Percentiles rank a stretch among this genome's conserved stretches.
These are phyloP conservation scores for Pelvicachromis taeniatus DNA, from an alignment of 2,113 vertebrate species.

Conservation along the genomic window DNA sequence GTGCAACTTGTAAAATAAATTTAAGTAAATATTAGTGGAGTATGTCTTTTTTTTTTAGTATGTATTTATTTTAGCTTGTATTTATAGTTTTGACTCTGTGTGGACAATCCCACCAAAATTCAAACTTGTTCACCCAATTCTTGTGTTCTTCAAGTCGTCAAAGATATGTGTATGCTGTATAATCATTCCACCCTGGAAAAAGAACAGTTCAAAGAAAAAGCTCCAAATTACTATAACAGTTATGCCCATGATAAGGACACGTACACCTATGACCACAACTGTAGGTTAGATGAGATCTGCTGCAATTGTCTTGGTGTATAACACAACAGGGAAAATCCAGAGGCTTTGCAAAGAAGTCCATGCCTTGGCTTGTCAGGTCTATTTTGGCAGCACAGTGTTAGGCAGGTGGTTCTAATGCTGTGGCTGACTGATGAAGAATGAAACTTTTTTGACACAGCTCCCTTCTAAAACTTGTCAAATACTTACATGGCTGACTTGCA, in stretches of 20 bases:
- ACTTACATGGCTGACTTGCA: not conserved
- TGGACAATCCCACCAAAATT: not conserved
- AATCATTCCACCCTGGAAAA: not conserved
- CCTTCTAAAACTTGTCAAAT: not conserved
- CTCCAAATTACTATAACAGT: not conserved
- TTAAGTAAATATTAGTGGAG: not conserved
- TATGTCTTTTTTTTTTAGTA: not conserved
- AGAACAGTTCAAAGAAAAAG: not conserved
- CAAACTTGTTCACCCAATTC: not conserved
- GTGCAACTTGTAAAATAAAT: not conserved
- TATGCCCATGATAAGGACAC: not conserved
- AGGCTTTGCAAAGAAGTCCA: not conserved
- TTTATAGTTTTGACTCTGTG: not conserved
- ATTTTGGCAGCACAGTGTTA: not conserved
- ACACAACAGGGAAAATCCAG: not conserved
- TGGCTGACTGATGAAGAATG: not conserved
- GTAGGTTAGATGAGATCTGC: not conserved
- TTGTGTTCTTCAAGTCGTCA: not conserved
- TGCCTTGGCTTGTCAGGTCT: not conserved
- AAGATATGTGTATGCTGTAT: not conserved
- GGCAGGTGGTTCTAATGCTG: not conserved
- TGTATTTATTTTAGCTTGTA: not conserved
- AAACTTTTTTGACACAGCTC: not conserved
- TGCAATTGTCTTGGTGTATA: not conserved
- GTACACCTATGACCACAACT: not conserved